Evolutionary conservation across 2,888 invertebrate species (phyloP).

Genomic region (Hypercompe scribonia): DNA sequence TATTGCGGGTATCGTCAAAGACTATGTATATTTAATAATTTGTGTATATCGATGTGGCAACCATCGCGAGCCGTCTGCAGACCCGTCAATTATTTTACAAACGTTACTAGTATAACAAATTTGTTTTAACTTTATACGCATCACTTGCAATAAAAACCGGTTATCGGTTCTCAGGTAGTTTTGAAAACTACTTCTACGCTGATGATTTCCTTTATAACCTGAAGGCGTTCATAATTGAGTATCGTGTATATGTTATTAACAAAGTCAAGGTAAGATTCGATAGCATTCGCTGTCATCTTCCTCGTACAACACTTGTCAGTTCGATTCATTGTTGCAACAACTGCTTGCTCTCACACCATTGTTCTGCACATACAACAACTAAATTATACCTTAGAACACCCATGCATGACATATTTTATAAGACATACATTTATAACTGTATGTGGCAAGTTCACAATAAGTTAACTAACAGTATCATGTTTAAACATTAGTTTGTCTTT

Average conservation of each 20-base stretch:
- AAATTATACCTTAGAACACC: constrained; percentile 38
- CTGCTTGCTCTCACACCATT: constrained; percentile 40
- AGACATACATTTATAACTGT: constrained; percentile 8
- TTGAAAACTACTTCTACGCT: constrained; percentile 19
- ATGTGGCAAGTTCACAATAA: constrained; percentile 8
- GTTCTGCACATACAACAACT: constrained; percentile 25
- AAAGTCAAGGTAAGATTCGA: constrained; percentile 46
- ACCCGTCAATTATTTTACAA: background rate
- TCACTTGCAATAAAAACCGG: constrained; percentile 9
- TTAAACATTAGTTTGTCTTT: background rate
- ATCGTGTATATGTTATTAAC: constrained; percentile 29
- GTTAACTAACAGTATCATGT: background rate
- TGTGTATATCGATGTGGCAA: background rate
- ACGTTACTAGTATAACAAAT: background rate
- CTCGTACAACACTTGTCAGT: constrained; percentile 37
- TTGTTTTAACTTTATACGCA: background rate
- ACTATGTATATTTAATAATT: background rate
- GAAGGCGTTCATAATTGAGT: constrained; percentile 24
- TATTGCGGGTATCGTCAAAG: background rate
- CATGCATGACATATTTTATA: constrained; percentile 18
- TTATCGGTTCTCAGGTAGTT: constrained; percentile 16
- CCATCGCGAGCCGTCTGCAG: background rate
- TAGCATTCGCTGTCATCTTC: constrained; percentile 21
- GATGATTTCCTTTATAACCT: constrained; percentile 14
- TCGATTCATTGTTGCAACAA: constrained; percentile 49